Conservation (phyloP, 2,113 vertebrate species). For the Morphnarchus princeps region DNA sequence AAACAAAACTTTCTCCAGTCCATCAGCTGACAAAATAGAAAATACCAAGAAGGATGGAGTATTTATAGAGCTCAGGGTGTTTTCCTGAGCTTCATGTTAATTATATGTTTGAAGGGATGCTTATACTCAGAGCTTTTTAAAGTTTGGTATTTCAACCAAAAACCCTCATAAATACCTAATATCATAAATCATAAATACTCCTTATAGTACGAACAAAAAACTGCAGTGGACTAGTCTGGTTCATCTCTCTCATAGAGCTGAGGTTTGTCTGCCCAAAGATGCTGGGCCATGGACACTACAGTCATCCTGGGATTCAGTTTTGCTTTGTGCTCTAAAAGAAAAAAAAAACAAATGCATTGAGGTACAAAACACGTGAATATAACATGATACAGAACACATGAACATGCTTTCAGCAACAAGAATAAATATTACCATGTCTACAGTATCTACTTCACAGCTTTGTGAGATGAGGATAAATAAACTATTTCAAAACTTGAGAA, state of each 20-base stretch:
- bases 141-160: not conserved
- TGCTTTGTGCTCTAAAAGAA: slow-evolving; percentile 48
- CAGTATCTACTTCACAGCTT: slow-evolving; percentile 54
- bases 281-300: not conserved
- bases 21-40: not conserved
- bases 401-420: slow-evolving; percentile 47
- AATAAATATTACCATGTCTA: slow-evolving; percentile 49
- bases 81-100: not conserved
- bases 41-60: not conserved
- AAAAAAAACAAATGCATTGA: not conserved
- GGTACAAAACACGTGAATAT: slow-evolving; percentile 33
- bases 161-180: not conserved
- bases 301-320: slow-evolving; percentile 53
- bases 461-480: slow-evolving; percentile 28
- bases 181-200: not conserved
- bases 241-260: not conserved
- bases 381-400: slow-evolving; percentile 41
- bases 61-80: not conserved
- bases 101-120: not conserved
- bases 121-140: not conserved
- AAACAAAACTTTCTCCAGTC: not conserved
- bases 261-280: not conserved
- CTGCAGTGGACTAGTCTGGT: not conserved
- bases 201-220: not conserved
- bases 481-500: slow-evolving; percentile 35